phyloP scores from a whole-genome alignment of 2,888 invertebrate species.

The Cotesia congregata region DNA sequence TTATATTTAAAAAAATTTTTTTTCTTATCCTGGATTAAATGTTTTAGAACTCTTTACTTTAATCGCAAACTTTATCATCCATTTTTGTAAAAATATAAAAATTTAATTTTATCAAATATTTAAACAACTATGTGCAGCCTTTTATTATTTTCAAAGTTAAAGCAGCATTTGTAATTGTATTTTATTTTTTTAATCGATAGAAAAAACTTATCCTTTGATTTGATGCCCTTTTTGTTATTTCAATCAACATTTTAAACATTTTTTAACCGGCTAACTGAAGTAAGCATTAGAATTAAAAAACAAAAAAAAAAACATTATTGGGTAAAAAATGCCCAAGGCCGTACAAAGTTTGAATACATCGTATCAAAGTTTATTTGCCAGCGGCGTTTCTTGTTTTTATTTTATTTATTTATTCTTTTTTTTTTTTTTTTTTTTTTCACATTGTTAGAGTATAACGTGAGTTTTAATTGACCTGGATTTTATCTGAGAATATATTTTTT shows the following conservation, averaged over 20 bases:
- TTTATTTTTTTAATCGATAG: background rate
- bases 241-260: background rate
- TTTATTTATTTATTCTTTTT: conserved; percentile 11
- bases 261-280: background rate
- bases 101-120: background rate
- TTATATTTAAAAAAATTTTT: too few relatives aligned
- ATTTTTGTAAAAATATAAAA: background rate
- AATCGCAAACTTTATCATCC: background rate
- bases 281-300: background rate
- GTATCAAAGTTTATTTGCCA: conserved; percentile 16
- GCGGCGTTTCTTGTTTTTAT: conserved; percentile 7
- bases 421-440: conserved; percentile 17
- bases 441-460: conserved; percentile 49
- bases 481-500: conserved; percentile 31
- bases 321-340: background rate
- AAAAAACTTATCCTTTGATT: background rate
- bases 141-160: background rate
- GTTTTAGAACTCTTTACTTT: background rate
- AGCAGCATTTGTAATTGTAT: background rate
- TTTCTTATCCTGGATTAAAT: background rate
- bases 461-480: conserved; percentile 60
- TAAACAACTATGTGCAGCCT: too few relatives aligned
- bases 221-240: background rate
- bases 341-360: background rate
- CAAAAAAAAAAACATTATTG: background rate